A percentile compares a stretch with the other conserved stretches of the same genome.
Evolutionary conservation across 2,797 vertebrate genomes (phyloP).

Genomic region (Loriculus beryllinus): DNA sequence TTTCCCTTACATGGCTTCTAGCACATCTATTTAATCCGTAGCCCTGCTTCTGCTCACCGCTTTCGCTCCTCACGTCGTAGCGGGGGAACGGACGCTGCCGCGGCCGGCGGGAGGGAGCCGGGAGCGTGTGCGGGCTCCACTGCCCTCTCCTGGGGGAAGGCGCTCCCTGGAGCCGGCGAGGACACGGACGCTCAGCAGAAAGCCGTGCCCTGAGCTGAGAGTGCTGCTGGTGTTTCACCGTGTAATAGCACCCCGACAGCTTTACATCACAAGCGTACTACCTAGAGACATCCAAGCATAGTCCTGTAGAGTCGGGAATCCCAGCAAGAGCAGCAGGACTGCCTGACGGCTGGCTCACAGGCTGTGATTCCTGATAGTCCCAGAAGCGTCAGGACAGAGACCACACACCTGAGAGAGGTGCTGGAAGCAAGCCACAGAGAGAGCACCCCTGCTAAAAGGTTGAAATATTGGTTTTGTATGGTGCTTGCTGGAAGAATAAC

Average conservation of each 20-base stretch:
- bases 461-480: neutral
- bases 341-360: neutral
- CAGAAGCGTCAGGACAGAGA: neutral
- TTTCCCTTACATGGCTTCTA: neutral
- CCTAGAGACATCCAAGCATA: neutral
- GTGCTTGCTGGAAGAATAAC: neutral
- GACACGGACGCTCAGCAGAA: neutral
- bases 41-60: neutral
- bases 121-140: conserved; percentile 31
- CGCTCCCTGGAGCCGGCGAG: neutral
- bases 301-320: neutral
- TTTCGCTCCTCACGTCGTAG: rapidly evolving
- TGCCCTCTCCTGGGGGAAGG: conserved; percentile 64
- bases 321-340: neutral
- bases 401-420: rapidly evolving
- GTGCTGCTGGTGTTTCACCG: neutral
- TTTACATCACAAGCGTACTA: neutral
- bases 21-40: neutral
- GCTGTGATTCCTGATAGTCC: neutral
- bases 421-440: neutral
- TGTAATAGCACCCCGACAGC: neutral
- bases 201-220: neutral
- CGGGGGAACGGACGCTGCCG: neutral
- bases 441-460: neutral
- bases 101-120: neutral